Base-by-base conservation (phyloP, 92 coral and sea anemone species). In the Epizoanthus illoricatus region DNA sequence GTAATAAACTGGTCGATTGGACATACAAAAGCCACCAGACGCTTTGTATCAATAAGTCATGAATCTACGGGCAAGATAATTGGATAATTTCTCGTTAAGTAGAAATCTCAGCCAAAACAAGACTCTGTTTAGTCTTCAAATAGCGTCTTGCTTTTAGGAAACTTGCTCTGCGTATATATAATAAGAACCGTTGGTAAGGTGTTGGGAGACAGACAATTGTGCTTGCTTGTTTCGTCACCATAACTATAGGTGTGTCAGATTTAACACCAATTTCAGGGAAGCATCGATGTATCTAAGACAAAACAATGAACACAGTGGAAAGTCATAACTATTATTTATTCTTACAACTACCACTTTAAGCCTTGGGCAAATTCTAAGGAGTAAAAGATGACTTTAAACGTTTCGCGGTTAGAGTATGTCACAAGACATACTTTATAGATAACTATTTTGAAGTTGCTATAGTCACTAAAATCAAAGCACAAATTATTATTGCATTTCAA, bases 31-130 rank as follows among this genome's bases (percentile, higher is more conserved):
- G 45, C 70, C 69, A 78, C 82, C 82, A 43, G 82, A 66, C 47
- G 67, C 43, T 41, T 23, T n/a, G 59, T 11, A 78, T 78, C 19
- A 78, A 78, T 78, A 40, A 78, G 82, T 78, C 71, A 78, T 78
- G 55, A 78, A 28, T 43, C 71, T 41, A 78, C 82, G 65, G 71
- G 57, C 42, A 78, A 78, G 11, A 28, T 67, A 43, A 63, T 33
- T 43, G 59, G 21, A 66, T 13, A 42, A 21, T 78, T 62, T 41
- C 61, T 17, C 60, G 41, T 20, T 64, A 39, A 60, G 28, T 12
- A 3, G 56, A 12, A 56, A 36, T 45, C 20, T 45, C 36, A 78
- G 60, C 56, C 58, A 21, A 21, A 78, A 78, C 59, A 64, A 45
- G 13, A 13, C 17, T 78, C 36, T 63, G 69, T 75, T 75, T 60